Evolutionary conservation across 2,888 invertebrate genomes (phyloP).

Genomic region (Serrognathus titanus): DNA sequence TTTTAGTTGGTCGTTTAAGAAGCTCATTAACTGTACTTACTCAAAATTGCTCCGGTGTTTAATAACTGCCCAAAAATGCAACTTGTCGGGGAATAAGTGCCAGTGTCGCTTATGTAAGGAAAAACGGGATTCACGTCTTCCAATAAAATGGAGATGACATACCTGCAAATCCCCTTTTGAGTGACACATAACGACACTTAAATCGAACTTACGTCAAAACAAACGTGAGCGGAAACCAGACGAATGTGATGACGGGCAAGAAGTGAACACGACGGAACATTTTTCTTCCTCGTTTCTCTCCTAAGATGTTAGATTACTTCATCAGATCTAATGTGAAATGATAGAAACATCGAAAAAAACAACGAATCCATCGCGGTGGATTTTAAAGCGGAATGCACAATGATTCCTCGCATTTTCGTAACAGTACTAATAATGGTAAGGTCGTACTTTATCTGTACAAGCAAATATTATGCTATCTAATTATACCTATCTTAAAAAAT

Average conservation of each 20-base stretch:
- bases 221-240: slow-evolving; percentile 19
- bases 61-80: slow-evolving; percentile 70
- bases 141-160: slow-evolving; percentile 58
- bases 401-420: too few species aligned
- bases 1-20: too few species aligned
- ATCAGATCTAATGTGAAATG: too few species aligned
- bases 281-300: neutral
- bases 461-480: too few species aligned
- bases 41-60: slow-evolving; percentile 51
- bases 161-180: slow-evolving; percentile 45
- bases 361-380: neutral
- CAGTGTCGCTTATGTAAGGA: slow-evolving; percentile 69
- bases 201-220: slow-evolving; percentile 19
- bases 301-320: too few species aligned
- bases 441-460: too few species aligned
- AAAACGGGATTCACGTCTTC: slow-evolving; percentile 63
- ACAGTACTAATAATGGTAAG: too few species aligned
- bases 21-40: too few species aligned
- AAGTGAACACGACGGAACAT: neutral
- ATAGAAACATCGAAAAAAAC: too few species aligned
- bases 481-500: too few species aligned
- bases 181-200: neutral
- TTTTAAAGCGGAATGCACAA: neutral
- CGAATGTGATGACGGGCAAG: slow-evolving; percentile 11
- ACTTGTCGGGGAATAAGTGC: slow-evolving; percentile 67